Percentiles rank a stretch among this genome's conserved stretches.
phyloP scores from a whole-genome alignment of 1,140 invertebrate species.

The Pseudomyrmex flavicornis region DNA sequence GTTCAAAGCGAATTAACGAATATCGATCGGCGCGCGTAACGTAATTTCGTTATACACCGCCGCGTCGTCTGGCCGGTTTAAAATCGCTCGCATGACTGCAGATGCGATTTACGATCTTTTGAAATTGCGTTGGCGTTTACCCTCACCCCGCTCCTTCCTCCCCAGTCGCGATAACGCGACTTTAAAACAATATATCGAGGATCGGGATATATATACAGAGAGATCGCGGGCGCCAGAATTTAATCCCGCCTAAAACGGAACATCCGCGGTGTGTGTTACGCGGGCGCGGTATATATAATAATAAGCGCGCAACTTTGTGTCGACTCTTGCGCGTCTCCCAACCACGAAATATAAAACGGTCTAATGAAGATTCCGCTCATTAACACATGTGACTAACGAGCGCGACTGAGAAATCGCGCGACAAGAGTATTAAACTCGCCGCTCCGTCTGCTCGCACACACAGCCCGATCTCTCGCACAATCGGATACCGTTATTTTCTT shows the following conservation, averaged over 20 bases:
- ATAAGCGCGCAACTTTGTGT: slow-evolving; percentile 15
- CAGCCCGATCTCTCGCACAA: slow-evolving; percentile 34
- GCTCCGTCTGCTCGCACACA: slow-evolving; percentile 5
- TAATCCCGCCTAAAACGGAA: slow-evolving; percentile 14
- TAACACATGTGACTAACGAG: slow-evolving; percentile 69
- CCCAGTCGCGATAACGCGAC: neutral
- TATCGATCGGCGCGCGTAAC: slow-evolving; percentile 33
- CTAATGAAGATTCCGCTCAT: slow-evolving; percentile 71
- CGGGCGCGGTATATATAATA: neutral
- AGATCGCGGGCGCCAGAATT: neutral
- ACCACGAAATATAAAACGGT: slow-evolving; percentile 45
- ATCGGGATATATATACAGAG: no score
- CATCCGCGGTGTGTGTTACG: neutral
- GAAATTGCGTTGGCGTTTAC: slow-evolving; percentile 22
- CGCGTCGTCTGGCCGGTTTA: slow-evolving; percentile 28
- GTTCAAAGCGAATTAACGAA: slow-evolving; percentile 39
- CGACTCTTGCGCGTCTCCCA: slow-evolving; percentile 1
- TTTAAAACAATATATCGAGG: slow-evolving; percentile 21
- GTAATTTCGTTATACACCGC: slow-evolving; percentile 34
- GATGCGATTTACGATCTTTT: slow-evolving; percentile 29
- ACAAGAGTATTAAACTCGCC: slow-evolving; percentile 61
- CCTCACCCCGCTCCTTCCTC: no score
- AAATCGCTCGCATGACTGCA: slow-evolving; percentile 22
- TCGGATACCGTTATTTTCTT: slow-evolving; percentile 35
- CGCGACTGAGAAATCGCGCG: slow-evolving; percentile 48